These are phyloP conservation scores for Parnassius apollo DNA, from an alignment of 2,888 invertebrate genomes.

Conservation along the genomic window DNA sequence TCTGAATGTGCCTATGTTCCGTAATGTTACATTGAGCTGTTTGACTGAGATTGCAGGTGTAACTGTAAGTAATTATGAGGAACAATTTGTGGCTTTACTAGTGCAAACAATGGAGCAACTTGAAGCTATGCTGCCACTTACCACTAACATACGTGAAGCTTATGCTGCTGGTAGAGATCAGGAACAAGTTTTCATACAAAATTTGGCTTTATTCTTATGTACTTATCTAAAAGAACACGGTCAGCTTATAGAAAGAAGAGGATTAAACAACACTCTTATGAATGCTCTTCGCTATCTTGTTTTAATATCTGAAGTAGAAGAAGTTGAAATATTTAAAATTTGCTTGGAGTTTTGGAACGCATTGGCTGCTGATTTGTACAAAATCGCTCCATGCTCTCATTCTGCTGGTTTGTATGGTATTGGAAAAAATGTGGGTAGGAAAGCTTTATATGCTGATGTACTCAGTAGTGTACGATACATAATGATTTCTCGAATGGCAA, in stretches of 20 bases:
- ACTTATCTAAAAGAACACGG: constrained; percentile 98
- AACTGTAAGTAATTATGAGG: constrained; percentile 93
- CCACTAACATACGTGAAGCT: constrained; percentile 95
- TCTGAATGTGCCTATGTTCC: constrained; percentile 97
- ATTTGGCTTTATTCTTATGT: constrained; percentile 97
- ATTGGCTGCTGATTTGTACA: constrained; percentile 94
- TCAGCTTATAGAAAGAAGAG: constrained; percentile 91
- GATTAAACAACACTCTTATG: constrained; percentile 87
- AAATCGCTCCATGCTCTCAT: constrained; percentile 88
- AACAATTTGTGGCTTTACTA: constrained; percentile 94
- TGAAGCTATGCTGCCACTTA: constrained; percentile 94
- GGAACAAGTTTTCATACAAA: constrained; percentile 99
- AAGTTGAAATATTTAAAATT: constrained; percentile 99
- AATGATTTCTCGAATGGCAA: constrained; percentile 99
- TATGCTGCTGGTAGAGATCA: constrained; percentile 96
- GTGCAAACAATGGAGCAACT: constrained; percentile 95
- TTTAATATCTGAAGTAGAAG: constrained; percentile 98
- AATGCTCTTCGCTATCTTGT: constrained; percentile 94
- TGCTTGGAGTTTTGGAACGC: constrained; percentile 99
- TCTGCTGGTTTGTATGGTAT: constrained; percentile 63
- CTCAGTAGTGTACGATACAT: constrained; percentile 95
- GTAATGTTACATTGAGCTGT: constrained; percentile 98
- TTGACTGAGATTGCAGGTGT: constrained; percentile 98
- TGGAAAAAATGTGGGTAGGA: constrained; percentile 79
- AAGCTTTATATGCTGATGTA: constrained; percentile 89